Evolutionary conservation across 2,797 vertebrate species (phyloP), one percentile per base, ranked within the genome.

Genomic region (Tenualosa ilisha): DNA sequence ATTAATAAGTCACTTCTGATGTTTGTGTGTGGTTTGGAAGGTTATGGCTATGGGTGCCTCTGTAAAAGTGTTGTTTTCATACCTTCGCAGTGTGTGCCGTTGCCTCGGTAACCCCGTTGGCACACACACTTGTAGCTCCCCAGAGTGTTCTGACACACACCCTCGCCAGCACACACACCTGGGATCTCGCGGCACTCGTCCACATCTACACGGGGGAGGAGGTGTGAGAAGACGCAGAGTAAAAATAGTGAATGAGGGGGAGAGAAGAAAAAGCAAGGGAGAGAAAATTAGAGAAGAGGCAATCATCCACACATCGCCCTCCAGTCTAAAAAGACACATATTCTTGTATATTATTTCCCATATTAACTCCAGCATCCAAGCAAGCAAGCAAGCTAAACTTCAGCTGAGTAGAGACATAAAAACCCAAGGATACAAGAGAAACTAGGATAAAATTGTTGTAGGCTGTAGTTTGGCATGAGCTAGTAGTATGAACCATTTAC

Each of bases 11-110:
- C 61, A 26, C 61, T 12, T 26, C 7, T 26, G 12, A 20, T 75
- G 68, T 40, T 37, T 75, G 37, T 75, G 31, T 75, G 31, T 31
- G 68, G 88, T 90, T 53, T 31, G 51, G 51, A 15, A 15, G 51
- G 15, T 53, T 53, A 53, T 53, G 51, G 51, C 31, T 40, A 13
- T 72, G 65, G 40, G 37, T 40, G 31, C 0, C 4, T 43, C 0
- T 40, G 68, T 5, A 11, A 37, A 9, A 40, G 37, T 11, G 15
- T 79, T 22, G 37, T 56, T 56, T 56, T 20, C 89, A 91, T 90
- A 96, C 96, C 96, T 93, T 96, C 93, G 43, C 96, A 97, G 92
- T 95, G 92, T 87, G 95, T 95, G 91, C 96, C 95, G 89, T 96
- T 96, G 88, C 96, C 96, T 40, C 84, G 93, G 94, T 95, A 96